Evolutionary conservation across 2,888 invertebrate genomes (phyloP).

Genomic region (Stenoptilia bipunctidactyla): DNA sequence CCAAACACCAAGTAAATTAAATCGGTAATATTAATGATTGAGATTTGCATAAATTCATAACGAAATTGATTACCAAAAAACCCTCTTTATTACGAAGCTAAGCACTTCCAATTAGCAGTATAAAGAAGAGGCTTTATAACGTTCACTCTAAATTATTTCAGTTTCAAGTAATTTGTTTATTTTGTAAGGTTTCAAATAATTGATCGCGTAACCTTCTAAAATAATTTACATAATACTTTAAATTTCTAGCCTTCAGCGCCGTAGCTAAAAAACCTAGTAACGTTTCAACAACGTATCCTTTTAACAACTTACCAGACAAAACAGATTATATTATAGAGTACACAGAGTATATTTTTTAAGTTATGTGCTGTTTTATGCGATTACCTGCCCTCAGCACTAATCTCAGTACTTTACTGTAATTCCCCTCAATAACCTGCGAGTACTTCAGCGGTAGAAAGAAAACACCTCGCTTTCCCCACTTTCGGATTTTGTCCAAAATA

Average conservation of each 20-base stretch:
- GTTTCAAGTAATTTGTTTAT: too few species aligned
- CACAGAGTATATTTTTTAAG: too few species aligned
- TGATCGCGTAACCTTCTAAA: too few species aligned
- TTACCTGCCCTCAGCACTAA: slow-evolving; percentile 5
- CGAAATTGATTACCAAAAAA: slow-evolving; percentile 36
- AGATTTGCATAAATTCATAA: slow-evolving; percentile 14
- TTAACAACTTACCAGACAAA: too few species aligned
- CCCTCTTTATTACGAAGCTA: slow-evolving; percentile 27
- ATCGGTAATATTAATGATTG: not conserved
- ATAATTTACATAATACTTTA: too few species aligned
- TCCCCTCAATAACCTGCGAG: slow-evolving; percentile 17
- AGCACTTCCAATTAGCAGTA: slow-evolving; percentile 52
- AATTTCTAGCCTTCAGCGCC: too few species aligned
- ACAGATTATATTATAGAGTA: too few species aligned
- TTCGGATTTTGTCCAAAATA: slow-evolving; percentile 12
- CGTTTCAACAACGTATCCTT: too few species aligned
- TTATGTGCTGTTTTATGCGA: too few species aligned
- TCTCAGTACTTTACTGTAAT: slow-evolving; percentile 14
- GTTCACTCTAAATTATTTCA: too few species aligned
- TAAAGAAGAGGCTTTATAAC: not conserved
- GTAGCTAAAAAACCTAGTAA: too few species aligned
- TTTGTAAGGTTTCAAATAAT: too few species aligned
- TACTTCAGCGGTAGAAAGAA: slow-evolving; percentile 9
- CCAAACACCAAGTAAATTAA: not conserved
- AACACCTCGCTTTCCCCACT: slow-evolving; percentile 9